Evolutionary conservation across 1,140 invertebrate species (phyloP).

Genomic region (Archivesica marissinica): DNA sequence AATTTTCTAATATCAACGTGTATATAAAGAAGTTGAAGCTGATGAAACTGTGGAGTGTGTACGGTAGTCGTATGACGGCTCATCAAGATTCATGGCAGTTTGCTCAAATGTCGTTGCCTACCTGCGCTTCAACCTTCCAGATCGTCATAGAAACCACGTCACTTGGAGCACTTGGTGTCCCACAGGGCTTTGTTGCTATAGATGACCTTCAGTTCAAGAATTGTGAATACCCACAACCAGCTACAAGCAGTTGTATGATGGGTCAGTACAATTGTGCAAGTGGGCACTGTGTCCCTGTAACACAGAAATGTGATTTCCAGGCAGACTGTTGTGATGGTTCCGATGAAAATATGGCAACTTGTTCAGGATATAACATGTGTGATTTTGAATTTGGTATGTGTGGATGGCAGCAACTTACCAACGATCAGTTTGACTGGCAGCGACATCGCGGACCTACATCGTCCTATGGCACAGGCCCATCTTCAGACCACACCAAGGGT

Average conservation of each 20-base stretch:
- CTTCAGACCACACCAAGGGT: constrained; percentile 76
- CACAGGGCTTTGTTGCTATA: constrained; percentile 71
- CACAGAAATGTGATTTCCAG: constrained; percentile 76
- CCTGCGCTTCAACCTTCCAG: constrained; percentile 78
- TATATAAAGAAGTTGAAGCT: constrained; percentile 56
- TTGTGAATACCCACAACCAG: constrained; percentile 65
- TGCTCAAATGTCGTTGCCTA: constrained; percentile 65
- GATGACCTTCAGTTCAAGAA: constrained; percentile 75
- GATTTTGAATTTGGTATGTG: constrained; percentile 77
- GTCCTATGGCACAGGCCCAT: constrained; percentile 75
- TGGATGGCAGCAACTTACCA: constrained; percentile 75
- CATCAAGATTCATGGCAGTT: constrained; percentile 71
- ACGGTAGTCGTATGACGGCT: constrained; percentile 1
- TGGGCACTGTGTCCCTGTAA: constrained; percentile 74
- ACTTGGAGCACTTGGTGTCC: constrained; percentile 6
- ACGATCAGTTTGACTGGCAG: constrained; percentile 80
- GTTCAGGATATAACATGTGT: constrained; percentile 72
- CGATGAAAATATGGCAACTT: constrained; percentile 71
- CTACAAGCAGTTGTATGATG: constrained; percentile 47
- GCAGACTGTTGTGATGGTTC: constrained; percentile 79
- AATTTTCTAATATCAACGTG: constrained; percentile 65
- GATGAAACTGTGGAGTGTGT: constrained; percentile 38
- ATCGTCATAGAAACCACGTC: constrained; percentile 73
- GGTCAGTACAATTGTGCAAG: constrained; percentile 70
- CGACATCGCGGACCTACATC: constrained; percentile 70